Evolutionary conservation across 2,113 vertebrate species (phyloP), one percentile per base, ranked within the genome.

Genomic region (Cynopterus brachyotis): DNA sequence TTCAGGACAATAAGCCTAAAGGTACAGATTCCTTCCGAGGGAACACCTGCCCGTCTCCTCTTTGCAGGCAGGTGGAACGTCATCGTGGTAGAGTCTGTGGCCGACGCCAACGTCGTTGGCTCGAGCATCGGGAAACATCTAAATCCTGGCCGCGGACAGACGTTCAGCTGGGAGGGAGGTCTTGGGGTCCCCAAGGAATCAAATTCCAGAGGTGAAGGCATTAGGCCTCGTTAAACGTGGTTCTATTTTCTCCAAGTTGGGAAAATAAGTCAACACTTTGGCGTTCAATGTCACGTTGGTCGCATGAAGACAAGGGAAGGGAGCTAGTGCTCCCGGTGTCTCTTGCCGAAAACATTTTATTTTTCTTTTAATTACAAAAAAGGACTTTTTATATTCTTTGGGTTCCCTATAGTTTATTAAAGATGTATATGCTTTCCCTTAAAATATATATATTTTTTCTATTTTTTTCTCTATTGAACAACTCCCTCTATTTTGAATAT

Each of bases 231-330:
- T 89, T 8, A 62, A 83, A 72, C 40, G 57, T 6, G 12, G 60
- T 12, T 57, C 22, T 3, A 9, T 35, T 75, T 42, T 79, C 22
- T n/a, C 0, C 37, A 60, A n/a, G 11, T 64, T 78, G 32, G 15
- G 40, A 53, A 79, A 78, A 66, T 15, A 76, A 70, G 30, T 78
- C 32, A 35, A 28, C 1, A 15, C 10, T 26, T 20, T 45, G 9
- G 19, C 32, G 40, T 1, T 75, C 2, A 2, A 1, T 2, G 1
- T 26, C 6, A 2, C 0, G 53, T 42, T 11, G 22, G 22, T 59
- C 16, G 11, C 1, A n/a, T 20, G n/a, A 37, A 59, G 26, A 26
- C 15, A 0, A 32, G 19, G 37, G 9, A 37, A 2, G 40, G 4
- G 59, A 28, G 45, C 42, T 50, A 9, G 20, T 67, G 19, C 12